A percentile compares a stretch with the other conserved stretches of the same genome.
Conservation (phyloP, 1,140 invertebrate genomes). For the Nymphalis io region DNA sequence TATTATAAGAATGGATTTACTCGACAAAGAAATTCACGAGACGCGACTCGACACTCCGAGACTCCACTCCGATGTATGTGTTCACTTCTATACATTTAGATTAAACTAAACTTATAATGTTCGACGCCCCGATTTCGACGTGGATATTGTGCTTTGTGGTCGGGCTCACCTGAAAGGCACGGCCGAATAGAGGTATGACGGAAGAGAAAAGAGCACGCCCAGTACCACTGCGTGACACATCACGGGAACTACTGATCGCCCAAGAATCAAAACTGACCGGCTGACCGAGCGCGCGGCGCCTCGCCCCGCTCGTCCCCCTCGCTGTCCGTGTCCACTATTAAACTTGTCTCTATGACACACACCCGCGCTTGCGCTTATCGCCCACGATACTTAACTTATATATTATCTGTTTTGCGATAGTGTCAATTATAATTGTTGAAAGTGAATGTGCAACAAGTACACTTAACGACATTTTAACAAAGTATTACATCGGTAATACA, state of each 20-base stretch:
- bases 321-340: conserved; percentile 18
- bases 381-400: conserved; percentile 7
- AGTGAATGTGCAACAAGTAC: neutral
- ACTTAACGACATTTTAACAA: no score
- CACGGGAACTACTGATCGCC: conserved; percentile 45
- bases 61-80: neutral
- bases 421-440: neutral
- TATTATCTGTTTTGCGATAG: neutral
- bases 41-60: conserved; percentile 5
- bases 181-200: conserved; percentile 70
- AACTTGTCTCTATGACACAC: conserved; percentile 24
- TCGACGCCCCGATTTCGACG: neutral
- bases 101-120: neutral
- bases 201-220: conserved; percentile 71
- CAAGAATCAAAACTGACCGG: neutral
- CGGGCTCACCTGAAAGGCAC: conserved; percentile 73
- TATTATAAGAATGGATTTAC: neutral
- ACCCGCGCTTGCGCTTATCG: conserved; percentile 18
- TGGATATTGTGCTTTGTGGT: neutral
- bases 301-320: conserved; percentile 7
- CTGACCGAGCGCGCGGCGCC: conserved; percentile 14
- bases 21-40: conserved; percentile 4
- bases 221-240: conserved; percentile 75
- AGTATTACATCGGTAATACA: no score
- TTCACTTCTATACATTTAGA: conserved; percentile 15